phyloP scores from a whole-genome alignment of 2,113 vertebrate genomes.

The Oxygymnocypris stewartii region DNA sequence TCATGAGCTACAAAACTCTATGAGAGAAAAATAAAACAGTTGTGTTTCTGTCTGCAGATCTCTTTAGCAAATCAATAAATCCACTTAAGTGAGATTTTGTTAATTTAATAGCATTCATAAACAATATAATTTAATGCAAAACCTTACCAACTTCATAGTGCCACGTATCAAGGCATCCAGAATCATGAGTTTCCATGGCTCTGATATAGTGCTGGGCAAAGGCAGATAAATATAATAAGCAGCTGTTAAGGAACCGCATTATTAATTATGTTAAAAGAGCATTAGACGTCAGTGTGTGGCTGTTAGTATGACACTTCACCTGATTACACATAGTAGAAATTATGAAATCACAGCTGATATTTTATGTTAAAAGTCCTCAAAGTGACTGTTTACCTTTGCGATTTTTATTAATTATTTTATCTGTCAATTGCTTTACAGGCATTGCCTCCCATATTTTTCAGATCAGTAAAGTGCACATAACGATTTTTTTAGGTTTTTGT shows the following conservation, averaged over 20 bases:
- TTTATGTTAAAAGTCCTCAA: constrained; percentile 49
- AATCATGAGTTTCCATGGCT: constrained; percentile 93
- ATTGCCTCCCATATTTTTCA: background rate
- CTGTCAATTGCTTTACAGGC: background rate
- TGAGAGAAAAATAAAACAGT: background rate
- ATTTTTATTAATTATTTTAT: background rate
- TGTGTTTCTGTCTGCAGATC: background rate
- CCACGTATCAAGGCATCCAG: constrained; percentile 85
- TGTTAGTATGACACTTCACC: background rate
- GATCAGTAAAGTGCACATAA: background rate
- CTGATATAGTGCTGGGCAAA: constrained; percentile 81
- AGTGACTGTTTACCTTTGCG: background rate
- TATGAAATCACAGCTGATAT: constrained; percentile 7
- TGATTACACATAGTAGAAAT: background rate
- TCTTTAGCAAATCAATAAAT: background rate
- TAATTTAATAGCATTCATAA: background rate
- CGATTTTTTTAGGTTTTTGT: background rate
- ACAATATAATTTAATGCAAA: background rate
- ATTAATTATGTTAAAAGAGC: background rate
- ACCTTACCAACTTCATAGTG: constrained; percentile 83
- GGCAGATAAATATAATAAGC: constrained; percentile 90
- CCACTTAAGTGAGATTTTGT: background rate
- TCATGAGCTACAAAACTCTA: constrained; percentile 85
- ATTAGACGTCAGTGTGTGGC: background rate
- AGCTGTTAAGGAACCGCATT: constrained; percentile 69